These are phyloP conservation scores for Gonocerus acuteangulatus DNA, from an alignment of 2,888 invertebrate genomes.

Conservation along the genomic window DNA sequence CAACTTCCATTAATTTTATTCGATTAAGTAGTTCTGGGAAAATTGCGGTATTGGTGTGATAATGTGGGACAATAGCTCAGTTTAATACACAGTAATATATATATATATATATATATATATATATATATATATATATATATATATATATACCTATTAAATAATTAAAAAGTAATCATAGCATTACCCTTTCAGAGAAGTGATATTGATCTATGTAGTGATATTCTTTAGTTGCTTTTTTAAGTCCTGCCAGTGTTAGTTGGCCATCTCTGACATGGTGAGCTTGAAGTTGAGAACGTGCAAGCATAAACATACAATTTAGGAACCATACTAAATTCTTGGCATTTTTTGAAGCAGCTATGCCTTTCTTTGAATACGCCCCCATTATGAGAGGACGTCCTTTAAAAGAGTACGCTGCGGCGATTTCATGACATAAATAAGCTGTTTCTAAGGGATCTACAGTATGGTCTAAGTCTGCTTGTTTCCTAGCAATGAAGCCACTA, in stretches of 20 bases:
- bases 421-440: slow-evolving; percentile 6
- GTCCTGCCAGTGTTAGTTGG: background rate
- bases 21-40: too few species aligned
- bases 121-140: too few species aligned
- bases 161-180: background rate
- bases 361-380: background rate
- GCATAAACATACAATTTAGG: slow-evolving; percentile 7
- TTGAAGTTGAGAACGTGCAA: slow-evolving; percentile 5
- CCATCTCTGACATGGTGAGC: slow-evolving; percentile 4
- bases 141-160: too few species aligned
- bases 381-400: slow-evolving; percentile 2
- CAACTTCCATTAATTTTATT: too few species aligned
- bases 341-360: slow-evolving; percentile 2
- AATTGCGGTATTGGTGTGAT: too few species aligned
- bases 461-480: slow-evolving; percentile 5
- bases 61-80: too few species aligned
- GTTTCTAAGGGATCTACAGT: background rate
- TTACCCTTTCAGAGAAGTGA: slow-evolving; percentile 5
- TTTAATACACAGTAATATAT: too few species aligned
- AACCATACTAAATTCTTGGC: background rate
- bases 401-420: slow-evolving; percentile 1
- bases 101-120: too few species aligned
- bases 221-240: slow-evolving; percentile 2
- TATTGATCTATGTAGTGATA: background rate
- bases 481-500: background rate